Percentiles rank a stretch among this genome's conserved stretches.
Conservation (phyloP, 2,113 vertebrate species). For the Murina feae region DNA sequence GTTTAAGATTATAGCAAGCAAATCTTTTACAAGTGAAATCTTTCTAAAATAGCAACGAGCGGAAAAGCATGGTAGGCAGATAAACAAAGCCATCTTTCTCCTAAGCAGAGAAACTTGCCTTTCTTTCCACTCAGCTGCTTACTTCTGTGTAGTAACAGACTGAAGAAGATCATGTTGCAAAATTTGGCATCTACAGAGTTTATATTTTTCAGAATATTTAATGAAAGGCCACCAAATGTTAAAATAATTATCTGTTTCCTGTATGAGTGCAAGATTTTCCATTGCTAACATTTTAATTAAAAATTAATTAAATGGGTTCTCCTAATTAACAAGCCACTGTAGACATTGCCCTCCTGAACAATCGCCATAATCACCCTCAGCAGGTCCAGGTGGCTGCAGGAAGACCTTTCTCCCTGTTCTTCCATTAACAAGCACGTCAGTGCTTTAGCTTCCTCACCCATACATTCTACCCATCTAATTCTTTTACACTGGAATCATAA, state of each 20-base stretch:
- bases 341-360: constrained; percentile 57
- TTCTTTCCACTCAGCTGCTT: constrained; percentile 50
- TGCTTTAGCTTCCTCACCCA: constrained; percentile 25
- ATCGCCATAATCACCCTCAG: background rate
- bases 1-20: background rate
- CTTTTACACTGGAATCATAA: background rate
- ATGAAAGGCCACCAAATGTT: constrained; percentile 78
- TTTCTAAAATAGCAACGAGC: constrained; percentile 29
- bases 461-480: background rate
- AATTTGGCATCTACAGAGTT: constrained; percentile 69
- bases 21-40: background rate
- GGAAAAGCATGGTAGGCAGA: background rate
- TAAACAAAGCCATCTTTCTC: constrained; percentile 52
- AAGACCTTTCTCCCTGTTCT: background rate
- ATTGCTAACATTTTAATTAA: constrained; percentile 63
- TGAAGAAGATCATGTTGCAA: constrained; percentile 69
- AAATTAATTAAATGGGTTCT: constrained; percentile 54
- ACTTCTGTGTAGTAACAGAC: constrained; percentile 64
- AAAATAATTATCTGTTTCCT: constrained; percentile 73
- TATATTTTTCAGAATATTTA: constrained; percentile 78
- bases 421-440: background rate
- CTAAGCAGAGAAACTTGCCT: constrained; percentile 38
- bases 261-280: constrained; percentile 56
- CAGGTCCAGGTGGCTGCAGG: background rate
- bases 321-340: constrained; percentile 58